Evolutionary conservation across 2,888 invertebrate species (phyloP).

Genomic region (Craniophora ligustri): DNA sequence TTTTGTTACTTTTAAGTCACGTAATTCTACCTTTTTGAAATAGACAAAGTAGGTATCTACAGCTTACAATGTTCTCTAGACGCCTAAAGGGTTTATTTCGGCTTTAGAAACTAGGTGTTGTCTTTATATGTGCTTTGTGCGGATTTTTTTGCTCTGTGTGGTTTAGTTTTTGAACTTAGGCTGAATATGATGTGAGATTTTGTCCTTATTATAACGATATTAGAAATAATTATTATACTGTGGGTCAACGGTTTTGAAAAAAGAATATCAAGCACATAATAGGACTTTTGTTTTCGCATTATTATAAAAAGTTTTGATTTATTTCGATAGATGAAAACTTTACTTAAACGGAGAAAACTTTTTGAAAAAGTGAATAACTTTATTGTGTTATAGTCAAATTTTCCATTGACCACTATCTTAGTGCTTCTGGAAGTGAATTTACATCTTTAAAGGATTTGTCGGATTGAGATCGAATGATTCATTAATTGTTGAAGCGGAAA

Average conservation of each 20-base stretch:
- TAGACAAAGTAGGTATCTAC: too few species aligned
- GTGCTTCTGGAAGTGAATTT: slow-evolving; percentile 31
- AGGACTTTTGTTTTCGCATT: neutral
- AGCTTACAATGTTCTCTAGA: slow-evolving; percentile 53
- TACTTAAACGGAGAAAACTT: neutral
- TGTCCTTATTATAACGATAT: too few species aligned
- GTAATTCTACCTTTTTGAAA: slow-evolving; percentile 64
- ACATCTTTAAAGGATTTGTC: slow-evolving; percentile 35
- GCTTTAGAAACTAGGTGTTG: slow-evolving; percentile 40
- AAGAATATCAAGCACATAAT: neutral
- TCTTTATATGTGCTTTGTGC: slow-evolving; percentile 15
- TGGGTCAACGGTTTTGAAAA: too few species aligned
- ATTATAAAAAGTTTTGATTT: neutral
- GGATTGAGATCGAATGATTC: slow-evolving; percentile 20
- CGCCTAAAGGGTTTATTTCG: slow-evolving; percentile 55
- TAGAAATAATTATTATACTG: too few species aligned
- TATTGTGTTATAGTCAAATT: too few species aligned
- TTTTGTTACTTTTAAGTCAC: slow-evolving; percentile 57
- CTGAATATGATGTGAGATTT: neutral
- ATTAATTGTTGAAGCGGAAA: slow-evolving; percentile 35
- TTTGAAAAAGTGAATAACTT: neutral
- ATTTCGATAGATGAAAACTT: slow-evolving; percentile 13
- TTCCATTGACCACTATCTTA: slow-evolving; percentile 34
- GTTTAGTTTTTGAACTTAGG: slow-evolving; percentile 14
- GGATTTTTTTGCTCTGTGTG: slow-evolving; percentile 11